Conservation (phyloP, 2,797 vertebrate species). For the Cuniculus paca region DNA sequence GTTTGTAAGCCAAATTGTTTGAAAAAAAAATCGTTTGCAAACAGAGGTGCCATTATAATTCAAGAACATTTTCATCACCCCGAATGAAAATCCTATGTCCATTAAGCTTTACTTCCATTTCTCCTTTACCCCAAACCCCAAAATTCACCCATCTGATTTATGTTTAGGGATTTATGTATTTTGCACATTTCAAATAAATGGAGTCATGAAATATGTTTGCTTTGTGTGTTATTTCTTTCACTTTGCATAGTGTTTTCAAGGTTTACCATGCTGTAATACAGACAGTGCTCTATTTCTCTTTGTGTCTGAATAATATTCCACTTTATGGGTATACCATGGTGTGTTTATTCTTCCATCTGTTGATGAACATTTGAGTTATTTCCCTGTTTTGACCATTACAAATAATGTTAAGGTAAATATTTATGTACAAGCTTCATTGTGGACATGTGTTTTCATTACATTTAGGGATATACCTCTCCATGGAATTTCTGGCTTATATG, state of each 20-base stretch:
- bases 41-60: neutral
- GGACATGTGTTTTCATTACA: neutral
- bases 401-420: neutral
- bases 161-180: neutral
- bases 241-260: neutral
- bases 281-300: neutral
- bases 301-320: neutral
- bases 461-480: neutral
- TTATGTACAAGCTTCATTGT: neutral
- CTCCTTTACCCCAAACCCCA: neutral
- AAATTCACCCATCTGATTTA: neutral
- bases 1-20: neutral
- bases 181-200: neutral
- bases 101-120: neutral
- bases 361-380: neutral
- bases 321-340: no score
- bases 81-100: neutral
- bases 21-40: neutral
- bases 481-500: neutral
- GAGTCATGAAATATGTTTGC: neutral
- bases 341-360: neutral
- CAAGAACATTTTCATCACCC: neutral
- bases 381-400: neutral
- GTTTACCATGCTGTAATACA: neutral
- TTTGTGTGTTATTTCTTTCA: neutral